These are phyloP conservation scores for Bicyclus anynana DNA, from an alignment of 1,140 invertebrate genomes.

Conservation along the genomic window DNA sequence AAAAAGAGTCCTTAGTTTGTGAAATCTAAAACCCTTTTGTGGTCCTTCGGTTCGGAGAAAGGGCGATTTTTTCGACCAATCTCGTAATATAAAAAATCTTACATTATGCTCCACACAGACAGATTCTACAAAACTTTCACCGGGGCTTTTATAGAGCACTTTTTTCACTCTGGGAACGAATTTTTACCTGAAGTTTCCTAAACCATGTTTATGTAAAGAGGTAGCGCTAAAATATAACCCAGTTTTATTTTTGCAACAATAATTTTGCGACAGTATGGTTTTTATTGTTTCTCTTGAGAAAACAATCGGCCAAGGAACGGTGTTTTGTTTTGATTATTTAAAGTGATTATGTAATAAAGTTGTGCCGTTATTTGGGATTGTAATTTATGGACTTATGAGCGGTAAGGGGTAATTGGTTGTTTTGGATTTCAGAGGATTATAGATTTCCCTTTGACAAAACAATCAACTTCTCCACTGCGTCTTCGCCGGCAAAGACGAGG, in stretches of 20 bases:
- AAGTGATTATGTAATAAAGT: neutral
- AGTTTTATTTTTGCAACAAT: conserved; percentile 1
- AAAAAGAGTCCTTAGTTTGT: conserved; percentile 59
- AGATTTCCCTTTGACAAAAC: too few relatives aligned
- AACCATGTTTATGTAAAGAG: conserved; percentile 32
- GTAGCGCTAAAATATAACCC: conserved; percentile 28
- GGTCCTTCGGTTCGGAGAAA: conserved; percentile 56
- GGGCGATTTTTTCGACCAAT: conserved; percentile 44
- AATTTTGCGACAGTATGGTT: conserved; percentile 5
- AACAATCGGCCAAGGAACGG: neutral
- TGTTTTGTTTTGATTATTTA: neutral
- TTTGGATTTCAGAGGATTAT: neutral
- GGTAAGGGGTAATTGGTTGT: neutral
- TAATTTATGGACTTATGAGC: neutral
- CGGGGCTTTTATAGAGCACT: conserved; percentile 31
- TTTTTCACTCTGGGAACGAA: conserved; percentile 41
- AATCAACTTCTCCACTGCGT: too few relatives aligned
- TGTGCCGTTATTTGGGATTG: neutral
- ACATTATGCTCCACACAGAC: conserved; percentile 40
- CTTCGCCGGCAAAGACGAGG: too few relatives aligned
- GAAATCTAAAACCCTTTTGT: conserved; percentile 73
- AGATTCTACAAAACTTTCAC: conserved; percentile 61
- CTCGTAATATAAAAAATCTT: conserved; percentile 42
- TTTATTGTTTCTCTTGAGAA: neutral
- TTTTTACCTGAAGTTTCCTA: conserved; percentile 39